Evolutionary conservation across 2,797 vertebrate species (phyloP).

Genomic region (Helostoma temminkii): DNA sequence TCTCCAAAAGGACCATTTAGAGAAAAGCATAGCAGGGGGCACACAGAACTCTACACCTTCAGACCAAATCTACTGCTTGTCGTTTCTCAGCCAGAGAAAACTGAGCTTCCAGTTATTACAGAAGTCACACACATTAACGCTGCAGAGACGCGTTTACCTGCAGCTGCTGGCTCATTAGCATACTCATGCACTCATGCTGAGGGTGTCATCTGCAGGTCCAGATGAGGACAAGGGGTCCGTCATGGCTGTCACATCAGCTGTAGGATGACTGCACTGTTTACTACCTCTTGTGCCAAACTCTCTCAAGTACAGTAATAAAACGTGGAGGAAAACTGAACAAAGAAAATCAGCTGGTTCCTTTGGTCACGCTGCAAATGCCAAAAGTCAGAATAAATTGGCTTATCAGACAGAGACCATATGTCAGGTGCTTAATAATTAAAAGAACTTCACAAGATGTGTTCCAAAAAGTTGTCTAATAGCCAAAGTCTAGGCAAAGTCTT

Average conservation of each 20-base stretch:
- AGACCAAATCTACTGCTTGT: conserved; percentile 16
- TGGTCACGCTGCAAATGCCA: conserved; percentile 25
- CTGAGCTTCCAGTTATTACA: not conserved
- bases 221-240: conserved; percentile 40
- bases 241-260: conserved; percentile 45
- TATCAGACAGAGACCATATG: conserved; percentile 59
- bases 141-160: conserved; percentile 30
- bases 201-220: conserved; percentile 51
- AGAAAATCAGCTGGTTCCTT: conserved; percentile 23
- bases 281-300: not conserved
- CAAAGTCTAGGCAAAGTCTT: conserved; percentile 48
- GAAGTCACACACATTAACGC: not conserved
- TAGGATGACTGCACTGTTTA: conserved; percentile 35
- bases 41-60: not conserved
- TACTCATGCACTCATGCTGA: conserved; percentile 21
- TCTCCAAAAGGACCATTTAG: not conserved
- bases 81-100: conserved; percentile 37
- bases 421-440: conserved; percentile 69
- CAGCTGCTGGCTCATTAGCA: conserved; percentile 47
- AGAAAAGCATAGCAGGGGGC: conserved; percentile 8
- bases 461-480: conserved; percentile 57
- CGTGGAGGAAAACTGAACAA: not conserved
- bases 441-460: conserved; percentile 50
- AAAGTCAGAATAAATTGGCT: conserved; percentile 62
- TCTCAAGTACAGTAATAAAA: conserved; percentile 1